Evolutionary conservation across 2,113 vertebrate species (phyloP), one percentile per base, ranked within the genome.

Genomic region (Oenanthe oenanthe): DNA sequence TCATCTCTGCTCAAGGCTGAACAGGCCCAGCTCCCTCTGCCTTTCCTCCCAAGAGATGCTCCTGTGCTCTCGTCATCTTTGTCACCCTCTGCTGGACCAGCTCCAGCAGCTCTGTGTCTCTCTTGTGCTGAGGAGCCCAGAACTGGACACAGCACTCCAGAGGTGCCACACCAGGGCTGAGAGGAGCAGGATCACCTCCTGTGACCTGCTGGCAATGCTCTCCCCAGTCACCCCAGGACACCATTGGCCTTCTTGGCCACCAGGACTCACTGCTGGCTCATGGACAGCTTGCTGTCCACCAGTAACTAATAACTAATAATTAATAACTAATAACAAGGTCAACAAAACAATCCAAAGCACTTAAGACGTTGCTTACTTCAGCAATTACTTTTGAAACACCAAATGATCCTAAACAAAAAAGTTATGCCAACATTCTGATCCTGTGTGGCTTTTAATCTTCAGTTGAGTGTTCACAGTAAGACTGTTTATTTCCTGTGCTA

Each of bases 171-270:
- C 36, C 16, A 20, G 43, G 61, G 7, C 6, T 25, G 13, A 34
- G 43, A 48, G 34, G 8, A 24, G 6, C 82, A 85, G 34, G 6
- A 57, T 50, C 51, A 66, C 34, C 12, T 13, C 18, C 29, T 42
- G 2, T 1, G 1, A 0, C 6, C 81, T 40, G 50, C n/a, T 57
- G 34, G 18, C 81, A 29, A 0, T 15, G 51, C 51, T 58, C 34
- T 66, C 66, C 71, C 61, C 10, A 8, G 25, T 7, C 40, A 5
- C 13, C 20, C 20, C 36, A 67, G 53, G 53, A 34, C 17, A 9
- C 5, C 25, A 11, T 1, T 26, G 43, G 2, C 25, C 21, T 47
- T 28, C 28, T 9, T 56, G 70, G 60, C n/a, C 20, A 11, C 5
- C 25, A 75, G 43, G 36, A 1, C 73, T 47, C 40, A 7, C 57